Conservation (phyloP, 2,113 vertebrate genomes). For the Centropus bengalensis region DNA sequence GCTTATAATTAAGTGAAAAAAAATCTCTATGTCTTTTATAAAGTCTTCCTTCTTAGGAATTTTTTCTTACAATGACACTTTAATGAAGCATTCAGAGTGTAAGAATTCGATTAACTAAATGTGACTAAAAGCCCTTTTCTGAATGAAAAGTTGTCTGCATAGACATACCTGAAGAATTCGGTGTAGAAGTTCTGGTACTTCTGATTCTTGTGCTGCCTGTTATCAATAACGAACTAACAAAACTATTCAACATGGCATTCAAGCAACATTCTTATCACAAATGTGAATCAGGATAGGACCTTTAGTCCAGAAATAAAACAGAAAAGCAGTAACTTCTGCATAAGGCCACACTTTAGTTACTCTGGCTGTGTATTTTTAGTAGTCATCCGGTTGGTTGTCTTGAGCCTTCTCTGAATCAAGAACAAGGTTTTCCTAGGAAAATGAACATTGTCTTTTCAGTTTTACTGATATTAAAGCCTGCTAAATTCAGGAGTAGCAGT, state of each 20-base stretch:
- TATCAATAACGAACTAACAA: background rate
- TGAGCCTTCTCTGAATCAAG: background rate
- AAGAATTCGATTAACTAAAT: background rate
- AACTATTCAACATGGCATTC: background rate
- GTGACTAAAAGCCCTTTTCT: background rate
- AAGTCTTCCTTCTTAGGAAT: background rate
- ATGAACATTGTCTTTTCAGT: background rate
- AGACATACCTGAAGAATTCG: background rate
- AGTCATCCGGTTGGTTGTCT: background rate
- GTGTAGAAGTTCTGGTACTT: background rate
- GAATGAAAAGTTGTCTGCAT: background rate
- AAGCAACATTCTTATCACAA: background rate
- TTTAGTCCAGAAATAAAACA: background rate
- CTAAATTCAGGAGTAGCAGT: background rate
- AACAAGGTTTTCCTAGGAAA: background rate
- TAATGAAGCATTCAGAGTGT: background rate
- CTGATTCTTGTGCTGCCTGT: background rate
- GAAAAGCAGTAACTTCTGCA: background rate
- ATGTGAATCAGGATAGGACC: background rate
- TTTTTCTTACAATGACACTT: background rate
- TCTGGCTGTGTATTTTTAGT: background rate
- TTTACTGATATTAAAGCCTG: background rate
- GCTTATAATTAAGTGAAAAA: background rate
- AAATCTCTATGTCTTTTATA: fast-evolving
- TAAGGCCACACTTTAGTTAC: background rate